Evolutionary conservation across 2,888 invertebrate genomes (phyloP).

Genomic region (Eremobia ochroleuca): DNA sequence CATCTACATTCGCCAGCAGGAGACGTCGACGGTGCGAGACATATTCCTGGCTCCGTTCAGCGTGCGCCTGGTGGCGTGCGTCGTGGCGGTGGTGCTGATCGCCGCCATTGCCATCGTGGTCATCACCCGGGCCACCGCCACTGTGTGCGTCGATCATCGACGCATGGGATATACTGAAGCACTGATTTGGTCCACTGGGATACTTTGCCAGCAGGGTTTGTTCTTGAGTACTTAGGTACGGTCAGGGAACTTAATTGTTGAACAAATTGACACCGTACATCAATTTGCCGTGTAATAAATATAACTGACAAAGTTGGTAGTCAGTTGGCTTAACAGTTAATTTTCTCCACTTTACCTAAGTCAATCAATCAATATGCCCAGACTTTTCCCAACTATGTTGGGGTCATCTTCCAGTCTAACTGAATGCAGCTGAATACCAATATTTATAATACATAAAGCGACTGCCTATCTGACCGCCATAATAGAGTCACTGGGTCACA

Average conservation of each 20-base stretch:
- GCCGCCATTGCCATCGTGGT: constrained; percentile 88
- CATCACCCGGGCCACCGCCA: constrained; percentile 87
- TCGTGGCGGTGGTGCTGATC: constrained; percentile 87
- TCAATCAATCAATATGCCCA: too few relatives aligned
- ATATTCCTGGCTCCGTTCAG: constrained; percentile 92
- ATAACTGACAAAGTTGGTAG: too few relatives aligned
- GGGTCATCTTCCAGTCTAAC: too few relatives aligned
- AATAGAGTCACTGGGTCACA: too few relatives aligned
- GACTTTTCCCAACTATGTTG: too few relatives aligned
- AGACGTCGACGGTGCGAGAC: constrained; percentile 91
- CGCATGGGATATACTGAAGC: constrained; percentile 89
- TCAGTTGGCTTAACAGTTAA: too few relatives aligned
- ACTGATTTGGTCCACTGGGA: constrained; percentile 91
- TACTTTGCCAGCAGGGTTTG: constrained; percentile 92
- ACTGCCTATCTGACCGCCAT: too few relatives aligned
- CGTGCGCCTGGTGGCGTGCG: constrained; percentile 88
- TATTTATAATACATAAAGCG: too few relatives aligned
- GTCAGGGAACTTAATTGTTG: neutral
- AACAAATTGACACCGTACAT: neutral
- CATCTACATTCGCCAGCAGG: constrained; percentile 92
- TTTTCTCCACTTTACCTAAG: too few relatives aligned
- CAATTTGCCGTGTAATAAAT: neutral
- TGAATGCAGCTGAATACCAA: too few relatives aligned
- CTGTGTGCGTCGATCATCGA: constrained; percentile 75
- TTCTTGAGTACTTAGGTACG: neutral